phyloP scores from a whole-genome alignment of 2,888 invertebrate species.

The Automeris io region DNA sequence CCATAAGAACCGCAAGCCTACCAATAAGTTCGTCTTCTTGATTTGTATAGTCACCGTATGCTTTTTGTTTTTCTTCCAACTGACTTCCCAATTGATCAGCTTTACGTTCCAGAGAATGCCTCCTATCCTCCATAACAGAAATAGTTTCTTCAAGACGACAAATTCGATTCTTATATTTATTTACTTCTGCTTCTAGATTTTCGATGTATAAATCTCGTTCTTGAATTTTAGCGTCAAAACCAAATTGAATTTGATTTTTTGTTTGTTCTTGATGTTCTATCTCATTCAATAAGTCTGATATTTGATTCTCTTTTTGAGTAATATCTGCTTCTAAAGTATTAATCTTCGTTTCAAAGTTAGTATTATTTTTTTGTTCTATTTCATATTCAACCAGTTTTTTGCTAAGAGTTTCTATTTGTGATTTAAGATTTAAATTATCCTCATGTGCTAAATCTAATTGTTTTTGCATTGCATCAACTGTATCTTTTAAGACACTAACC shows the following conservation, averaged over 20 bases:
- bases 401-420: conserved; percentile 48
- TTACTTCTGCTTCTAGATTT: conserved; percentile 81
- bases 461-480: conserved; percentile 33
- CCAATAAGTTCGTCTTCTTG: conserved; percentile 80
- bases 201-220: conserved; percentile 86
- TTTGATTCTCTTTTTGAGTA: conserved; percentile 50
- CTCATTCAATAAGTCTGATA: conserved; percentile 45
- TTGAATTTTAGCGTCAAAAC: conserved; percentile 82
- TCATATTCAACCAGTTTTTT: conserved; percentile 61
- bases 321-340: conserved; percentile 53
- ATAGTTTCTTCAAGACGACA: conserved; percentile 81
- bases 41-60: conserved; percentile 76
- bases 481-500: conserved; percentile 34
- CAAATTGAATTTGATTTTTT: conserved; percentile 56
- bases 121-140: conserved; percentile 77
- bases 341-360: conserved; percentile 55
- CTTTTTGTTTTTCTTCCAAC: conserved; percentile 76
- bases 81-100: conserved; percentile 79
- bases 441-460: conserved; percentile 39
- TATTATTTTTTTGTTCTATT: conserved; percentile 58
- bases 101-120: conserved; percentile 77
- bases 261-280: conserved; percentile 49
- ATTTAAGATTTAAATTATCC: conserved; percentile 39
- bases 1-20: conserved; percentile 78
- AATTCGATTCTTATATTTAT: conserved; percentile 79